Evolutionary conservation across 92 coral and sea anemone genomes (phyloP).

Genomic region (Pocillopora meandrina): DNA sequence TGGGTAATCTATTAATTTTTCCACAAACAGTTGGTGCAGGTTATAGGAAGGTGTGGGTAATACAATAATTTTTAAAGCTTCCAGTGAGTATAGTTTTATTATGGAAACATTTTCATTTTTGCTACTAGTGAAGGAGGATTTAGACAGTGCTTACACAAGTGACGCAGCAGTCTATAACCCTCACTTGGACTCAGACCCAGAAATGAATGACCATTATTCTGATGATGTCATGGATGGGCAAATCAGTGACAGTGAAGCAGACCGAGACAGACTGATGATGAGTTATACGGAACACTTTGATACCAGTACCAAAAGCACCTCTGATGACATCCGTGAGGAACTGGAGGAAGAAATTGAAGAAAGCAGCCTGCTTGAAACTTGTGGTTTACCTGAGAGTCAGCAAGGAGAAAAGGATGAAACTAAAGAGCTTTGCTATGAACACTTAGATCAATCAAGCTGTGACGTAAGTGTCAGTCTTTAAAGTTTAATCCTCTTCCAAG

Average conservation of each 20-base stretch:
- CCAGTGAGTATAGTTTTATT: no score
- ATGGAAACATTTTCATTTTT: no score
- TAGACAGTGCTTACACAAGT: constrained; percentile 50
- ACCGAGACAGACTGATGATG: constrained; percentile 29
- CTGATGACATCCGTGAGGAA: constrained; percentile 48
- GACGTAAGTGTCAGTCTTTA: constrained; percentile 19
- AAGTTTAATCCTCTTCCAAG: not conserved
- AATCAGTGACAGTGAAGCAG: constrained; percentile 55
- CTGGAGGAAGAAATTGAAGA: constrained; percentile 22
- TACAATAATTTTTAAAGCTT: no score
- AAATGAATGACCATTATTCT: constrained; percentile 18
- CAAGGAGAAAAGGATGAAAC: constrained; percentile 40
- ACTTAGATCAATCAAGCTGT: constrained; percentile 4
- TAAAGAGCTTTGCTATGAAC: not conserved
- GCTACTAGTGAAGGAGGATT: constrained; percentile 26
- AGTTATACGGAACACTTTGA: constrained; percentile 46
- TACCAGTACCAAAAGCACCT: constrained; percentile 6
- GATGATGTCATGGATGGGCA: constrained; percentile 44
- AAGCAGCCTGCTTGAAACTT: not conserved
- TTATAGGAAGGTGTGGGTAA: no score
- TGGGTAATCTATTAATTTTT: no score
- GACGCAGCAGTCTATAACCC: constrained; percentile 64
- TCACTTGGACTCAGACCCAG: constrained; percentile 44
- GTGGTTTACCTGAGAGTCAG: constrained; percentile 69
- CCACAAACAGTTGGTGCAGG: no score